Evolutionary conservation across 2,888 invertebrate species (phyloP), one percentile per base, ranked within the genome.

Genomic region (Dolomedes plantarius): DNA sequence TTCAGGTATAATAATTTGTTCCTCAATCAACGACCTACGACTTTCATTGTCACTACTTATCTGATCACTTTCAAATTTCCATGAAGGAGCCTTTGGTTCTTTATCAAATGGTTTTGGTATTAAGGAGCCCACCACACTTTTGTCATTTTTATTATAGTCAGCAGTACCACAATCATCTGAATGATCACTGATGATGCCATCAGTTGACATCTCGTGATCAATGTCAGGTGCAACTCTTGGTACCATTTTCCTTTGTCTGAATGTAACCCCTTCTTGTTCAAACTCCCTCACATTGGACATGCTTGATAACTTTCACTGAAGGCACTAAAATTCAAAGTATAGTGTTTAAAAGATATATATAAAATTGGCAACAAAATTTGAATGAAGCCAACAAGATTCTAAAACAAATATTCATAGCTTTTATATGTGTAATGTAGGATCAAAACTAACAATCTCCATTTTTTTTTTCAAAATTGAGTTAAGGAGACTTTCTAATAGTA

Each of bases 271-370:
- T 79, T 82, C 46, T 13, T 71, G 41, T 50, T 65, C 79, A 65
- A 65, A 69, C 92, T 92, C 68, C 28, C 27, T 64, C 29, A 41
- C 46, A 46, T 41, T 32, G 36, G 62, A 64, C 85, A 86, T 86
- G 41, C 28, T 75, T 23, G 23, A 41, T 16, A 6, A 50, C 28
- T 67, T 56, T 29, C 27, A 16, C 7, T 13, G 29, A 27, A 1
- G 31, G n/a, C 85, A 86, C 85, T 86, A 46, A 1, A 74, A 85
- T 16, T 31, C 19, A 36, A 13, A 9, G 13, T 36, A 13, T 27
- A 19, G 3, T 7, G 62, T 1, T 23, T 13, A 62, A 27, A 27
- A 5, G 7, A 16, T 0, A 1, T n/a, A 16, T 50, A 16, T 16
- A 16, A 41, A 16, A 41, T 41, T 41, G 11, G 41, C 13, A 41